Evolutionary conservation across 92 coral and sea anemone species (phyloP).

Genomic region (Porites divaricata): DNA sequence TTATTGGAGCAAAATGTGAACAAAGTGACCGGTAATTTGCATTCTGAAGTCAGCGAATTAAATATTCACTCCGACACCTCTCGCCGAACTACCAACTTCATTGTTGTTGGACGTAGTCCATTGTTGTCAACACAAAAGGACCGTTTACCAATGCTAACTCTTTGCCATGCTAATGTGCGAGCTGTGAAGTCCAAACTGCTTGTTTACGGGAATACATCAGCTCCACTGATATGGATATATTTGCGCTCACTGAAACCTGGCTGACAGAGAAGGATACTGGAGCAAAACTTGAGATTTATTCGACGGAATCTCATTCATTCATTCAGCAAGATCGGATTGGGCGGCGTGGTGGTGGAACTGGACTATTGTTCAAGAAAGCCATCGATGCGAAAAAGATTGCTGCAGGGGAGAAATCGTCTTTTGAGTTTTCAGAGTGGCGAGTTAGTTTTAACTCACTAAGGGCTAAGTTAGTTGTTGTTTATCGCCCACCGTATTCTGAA

Average conservation of each 20-base stretch:
- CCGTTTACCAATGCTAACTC: conserved; percentile 10
- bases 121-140: conserved; percentile 36
- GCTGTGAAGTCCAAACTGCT: conserved; percentile 30
- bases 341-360: conserved; percentile 26
- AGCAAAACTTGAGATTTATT: conserved; percentile 35
- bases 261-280: conserved; percentile 25
- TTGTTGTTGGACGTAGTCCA: conserved; percentile 23
- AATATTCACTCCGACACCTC: no score
- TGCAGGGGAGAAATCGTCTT: conserved; percentile 37
- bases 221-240: conserved; percentile 22
- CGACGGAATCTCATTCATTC: conserved; percentile 23
- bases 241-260: conserved; percentile 42
- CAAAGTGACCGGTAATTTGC: no score
- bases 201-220: conserved; percentile 1
- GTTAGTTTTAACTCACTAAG: conserved; percentile 31
- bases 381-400: conserved; percentile 32
- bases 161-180: conserved; percentile 32
- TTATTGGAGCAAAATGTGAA: no score
- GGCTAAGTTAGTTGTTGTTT: conserved; percentile 24
- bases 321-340: conserved; percentile 27
- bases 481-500: conserved; percentile 24
- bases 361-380: conserved; percentile 17
- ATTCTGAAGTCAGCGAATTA: conserved; percentile 26
- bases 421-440: conserved; percentile 48
- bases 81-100: conserved; percentile 4